Percentiles rank a stretch among this genome's conserved stretches.
These are phyloP conservation scores for Pilophorus perplexus DNA, from an alignment of 2,888 invertebrate species.

Conservation along the genomic window DNA sequence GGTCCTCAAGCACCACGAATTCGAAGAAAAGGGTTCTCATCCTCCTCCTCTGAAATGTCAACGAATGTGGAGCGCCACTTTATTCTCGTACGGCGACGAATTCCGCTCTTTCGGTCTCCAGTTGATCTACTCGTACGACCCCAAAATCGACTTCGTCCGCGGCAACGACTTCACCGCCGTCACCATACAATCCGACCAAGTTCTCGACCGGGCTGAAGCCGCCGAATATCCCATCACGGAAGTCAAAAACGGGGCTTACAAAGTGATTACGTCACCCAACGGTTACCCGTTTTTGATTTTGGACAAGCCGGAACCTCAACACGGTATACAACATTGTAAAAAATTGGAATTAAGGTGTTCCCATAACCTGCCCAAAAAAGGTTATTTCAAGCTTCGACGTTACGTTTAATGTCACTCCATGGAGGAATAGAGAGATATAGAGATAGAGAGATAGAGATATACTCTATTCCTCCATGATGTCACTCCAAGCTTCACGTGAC, in stretches of 20 bases:
- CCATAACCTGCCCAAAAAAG: no score
- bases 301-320: conserved; percentile 65
- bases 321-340: background rate
- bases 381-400: no score
- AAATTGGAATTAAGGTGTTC: conserved; percentile 69
- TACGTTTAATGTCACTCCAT: no score
- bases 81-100: conserved; percentile 97
- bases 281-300: conserved; percentile 85
- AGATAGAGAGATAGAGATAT: no score
- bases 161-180: conserved; percentile 85
- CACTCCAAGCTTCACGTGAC: no score
- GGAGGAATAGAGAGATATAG: no score
- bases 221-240: conserved; percentile 70
- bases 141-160: conserved; percentile 71
- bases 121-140: conserved; percentile 94
- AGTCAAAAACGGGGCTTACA: conserved; percentile 53
- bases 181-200: conserved; percentile 75
- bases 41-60: conserved; percentile 10
- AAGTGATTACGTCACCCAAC: conserved; percentile 67
- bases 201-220: conserved; percentile 68
- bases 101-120: conserved; percentile 93
- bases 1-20: conserved; percentile 21
- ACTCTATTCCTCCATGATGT: no score
- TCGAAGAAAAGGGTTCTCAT: conserved; percentile 13
- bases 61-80: conserved; percentile 91